A percentile compares a stretch with the other conserved stretches of the same genome.
Conservation (phyloP, 2,888 invertebrate genomes). For the Ceriagrion tenellum region DNA sequence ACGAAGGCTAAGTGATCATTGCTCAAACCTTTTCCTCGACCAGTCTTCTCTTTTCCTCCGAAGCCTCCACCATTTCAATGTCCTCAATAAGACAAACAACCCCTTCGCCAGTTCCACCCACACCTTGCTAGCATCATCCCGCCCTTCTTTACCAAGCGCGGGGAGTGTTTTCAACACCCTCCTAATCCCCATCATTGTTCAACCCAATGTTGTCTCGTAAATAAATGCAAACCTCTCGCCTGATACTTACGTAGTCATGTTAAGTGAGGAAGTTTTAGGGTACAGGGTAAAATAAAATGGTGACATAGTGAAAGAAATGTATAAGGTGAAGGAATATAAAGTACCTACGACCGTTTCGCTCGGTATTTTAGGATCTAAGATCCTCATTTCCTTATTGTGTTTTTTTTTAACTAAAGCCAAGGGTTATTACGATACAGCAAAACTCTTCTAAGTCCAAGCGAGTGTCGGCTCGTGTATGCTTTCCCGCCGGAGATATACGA, state of each 20-base stretch:
- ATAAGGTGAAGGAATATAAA: background rate
- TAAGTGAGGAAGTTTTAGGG: no score
- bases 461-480: constrained; percentile 4
- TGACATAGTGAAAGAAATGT: background rate
- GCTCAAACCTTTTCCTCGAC: background rate
- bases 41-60: background rate
- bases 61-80: background rate
- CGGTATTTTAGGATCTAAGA: background rate
- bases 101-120: constrained; percentile 30
- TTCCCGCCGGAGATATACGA: constrained; percentile 44
- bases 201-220: constrained; percentile 54
- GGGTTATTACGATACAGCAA: background rate
- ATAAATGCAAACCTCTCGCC: background rate
- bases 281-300: background rate
- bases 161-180: constrained; percentile 43
- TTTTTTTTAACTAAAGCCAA: background rate
- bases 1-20: background rate
- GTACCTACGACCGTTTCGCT: background rate
- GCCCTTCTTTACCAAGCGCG: constrained; percentile 54
- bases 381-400: background rate
- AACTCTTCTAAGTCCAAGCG: background rate
- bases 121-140: constrained; percentile 23
- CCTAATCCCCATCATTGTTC: constrained; percentile 62
- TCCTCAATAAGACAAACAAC: constrained; percentile 37
- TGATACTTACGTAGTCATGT: background rate